Percentiles rank a stretch among this genome's conserved stretches.
Conservation (phyloP, 2,113 vertebrate genomes). For the Pollimyrus isidori region DNA sequence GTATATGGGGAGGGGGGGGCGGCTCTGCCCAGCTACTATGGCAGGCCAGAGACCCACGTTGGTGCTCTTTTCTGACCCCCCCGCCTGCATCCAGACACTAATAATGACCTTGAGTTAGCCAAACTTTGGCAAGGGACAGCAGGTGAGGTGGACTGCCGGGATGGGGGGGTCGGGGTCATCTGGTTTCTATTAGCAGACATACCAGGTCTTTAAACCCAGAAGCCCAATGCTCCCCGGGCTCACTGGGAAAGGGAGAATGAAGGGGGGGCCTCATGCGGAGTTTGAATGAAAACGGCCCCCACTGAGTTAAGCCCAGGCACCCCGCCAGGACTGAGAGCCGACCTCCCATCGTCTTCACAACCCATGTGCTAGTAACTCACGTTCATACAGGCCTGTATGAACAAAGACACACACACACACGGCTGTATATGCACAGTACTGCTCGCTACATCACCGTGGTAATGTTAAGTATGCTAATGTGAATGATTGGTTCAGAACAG, state of each 20-base stretch:
- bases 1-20: too few species aligned
- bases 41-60: background rate
- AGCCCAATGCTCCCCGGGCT: constrained; percentile 52
- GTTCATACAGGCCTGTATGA: background rate
- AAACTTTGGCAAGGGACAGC: constrained; percentile 22
- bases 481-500: background rate
- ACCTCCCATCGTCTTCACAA: background rate
- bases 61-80: background rate
- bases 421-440: background rate
- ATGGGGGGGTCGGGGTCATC: constrained; percentile 22
- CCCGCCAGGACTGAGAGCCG: background rate
- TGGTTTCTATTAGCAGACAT: constrained; percentile 42
- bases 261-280: background rate
- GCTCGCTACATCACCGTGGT: background rate
- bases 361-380: background rate
- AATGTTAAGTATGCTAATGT: background rate
- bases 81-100: constrained; percentile 26
- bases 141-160: constrained; percentile 32
- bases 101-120: constrained; percentile 45
- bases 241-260: background rate
- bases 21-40: background rate
- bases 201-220: constrained; percentile 29
- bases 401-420: background rate
- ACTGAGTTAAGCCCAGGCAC: background rate
- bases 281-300: constrained; percentile 20